A percentile compares a stretch with the other conserved stretches of the same genome.
These are phyloP conservation scores for Hyphantria cunea DNA, from an alignment of 1,140 invertebrate genomes.

Conservation along the genomic window DNA sequence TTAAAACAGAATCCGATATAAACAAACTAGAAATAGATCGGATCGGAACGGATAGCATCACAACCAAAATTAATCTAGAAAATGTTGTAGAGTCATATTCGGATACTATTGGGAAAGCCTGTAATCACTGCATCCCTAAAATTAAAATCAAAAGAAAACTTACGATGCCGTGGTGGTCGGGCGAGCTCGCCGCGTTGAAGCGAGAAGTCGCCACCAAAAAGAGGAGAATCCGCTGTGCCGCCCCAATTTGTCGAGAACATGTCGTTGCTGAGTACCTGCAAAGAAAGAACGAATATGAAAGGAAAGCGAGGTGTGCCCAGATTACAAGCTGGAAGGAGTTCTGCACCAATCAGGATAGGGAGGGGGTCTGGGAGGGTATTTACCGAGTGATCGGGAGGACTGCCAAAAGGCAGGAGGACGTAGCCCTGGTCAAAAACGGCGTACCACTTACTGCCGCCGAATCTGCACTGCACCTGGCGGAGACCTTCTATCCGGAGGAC, in stretches of 20 bases:
- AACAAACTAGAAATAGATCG: no score
- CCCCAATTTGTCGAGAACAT: background rate
- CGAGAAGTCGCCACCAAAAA: background rate
- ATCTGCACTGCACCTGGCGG: no score
- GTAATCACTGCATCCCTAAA: background rate
- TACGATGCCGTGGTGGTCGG: conserved; percentile 2
- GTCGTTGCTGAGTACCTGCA: background rate
- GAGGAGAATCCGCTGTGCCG: background rate
- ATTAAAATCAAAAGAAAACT: background rate
- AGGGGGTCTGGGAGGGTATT: conserved; percentile 1
- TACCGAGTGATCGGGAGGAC: conserved; percentile 20
- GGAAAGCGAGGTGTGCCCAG: background rate
- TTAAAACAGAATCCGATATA: background rate
- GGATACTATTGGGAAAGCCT: background rate
- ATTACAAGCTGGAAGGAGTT: background rate
- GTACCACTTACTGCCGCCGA: no score
- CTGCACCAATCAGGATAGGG: background rate
- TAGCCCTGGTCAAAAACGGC: no score
- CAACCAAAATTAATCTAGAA: no score
- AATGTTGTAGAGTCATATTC: background rate
- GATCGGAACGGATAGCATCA: no score
- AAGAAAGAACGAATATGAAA: background rate
- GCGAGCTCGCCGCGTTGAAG: background rate
- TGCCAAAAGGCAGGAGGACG: no score
- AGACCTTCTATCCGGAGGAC: no score